These are phyloP conservation scores for Piaya cayana DNA, from an alignment of 2,113 vertebrate species.

Conservation along the genomic window DNA sequence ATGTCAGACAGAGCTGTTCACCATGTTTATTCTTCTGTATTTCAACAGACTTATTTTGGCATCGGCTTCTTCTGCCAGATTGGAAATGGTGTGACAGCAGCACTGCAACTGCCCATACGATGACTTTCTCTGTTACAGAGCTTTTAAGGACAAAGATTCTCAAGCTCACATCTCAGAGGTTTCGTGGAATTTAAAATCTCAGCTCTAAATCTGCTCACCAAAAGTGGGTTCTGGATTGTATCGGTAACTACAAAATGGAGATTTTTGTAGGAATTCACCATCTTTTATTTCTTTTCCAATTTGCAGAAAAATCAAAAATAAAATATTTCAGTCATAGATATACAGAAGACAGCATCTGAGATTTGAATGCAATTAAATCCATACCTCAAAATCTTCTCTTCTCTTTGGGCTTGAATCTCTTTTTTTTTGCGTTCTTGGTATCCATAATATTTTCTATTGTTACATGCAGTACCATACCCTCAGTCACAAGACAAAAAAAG, in stretches of 20 bases:
- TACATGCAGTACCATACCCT: not conserved
- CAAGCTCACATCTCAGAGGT: not conserved
- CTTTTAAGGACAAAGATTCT: not conserved
- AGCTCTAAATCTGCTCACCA: not conserved
- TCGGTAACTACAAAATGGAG: not conserved
- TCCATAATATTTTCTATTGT: not conserved
- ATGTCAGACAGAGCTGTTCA: not conserved
- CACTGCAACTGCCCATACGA: rapidly evolving
- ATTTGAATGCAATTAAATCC: not conserved
- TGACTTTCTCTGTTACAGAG: not conserved
- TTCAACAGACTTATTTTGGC: not conserved
- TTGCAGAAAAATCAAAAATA: not conserved
- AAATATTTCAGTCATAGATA: not conserved
- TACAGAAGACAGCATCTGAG: not conserved
- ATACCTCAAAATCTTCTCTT: not conserved
- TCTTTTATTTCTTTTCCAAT: not conserved
- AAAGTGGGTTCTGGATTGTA: not conserved
- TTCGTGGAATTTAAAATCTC: not conserved
- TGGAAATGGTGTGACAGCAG: not conserved
- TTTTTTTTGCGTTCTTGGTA: not conserved
- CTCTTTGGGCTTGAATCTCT: not conserved
- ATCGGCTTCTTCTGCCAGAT: not conserved
- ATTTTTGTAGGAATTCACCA: not conserved
- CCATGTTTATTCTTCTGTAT: not conserved
- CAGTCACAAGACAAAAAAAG: not conserved